A percentile compares a stretch with the other conserved stretches of the same genome.
Evolutionary conservation across 2,888 invertebrate genomes (phyloP).

Genomic region (Epiblema foenella): DNA sequence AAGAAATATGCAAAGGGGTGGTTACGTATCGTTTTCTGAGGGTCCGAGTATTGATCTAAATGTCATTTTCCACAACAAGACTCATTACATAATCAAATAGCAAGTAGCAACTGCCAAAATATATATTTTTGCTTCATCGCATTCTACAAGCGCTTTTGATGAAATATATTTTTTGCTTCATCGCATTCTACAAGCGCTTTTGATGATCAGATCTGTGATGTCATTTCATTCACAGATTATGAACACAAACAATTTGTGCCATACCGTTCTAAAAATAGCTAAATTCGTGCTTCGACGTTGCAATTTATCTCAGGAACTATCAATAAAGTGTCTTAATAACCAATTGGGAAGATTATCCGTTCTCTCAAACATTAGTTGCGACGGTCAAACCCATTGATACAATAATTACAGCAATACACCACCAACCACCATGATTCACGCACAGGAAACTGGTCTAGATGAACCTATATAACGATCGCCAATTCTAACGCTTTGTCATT

Average conservation of each 20-base stretch:
- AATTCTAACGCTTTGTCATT: constrained; percentile 18
- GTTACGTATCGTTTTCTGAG: no score
- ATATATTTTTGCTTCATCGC: no score
- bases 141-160: no score
- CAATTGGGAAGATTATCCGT: background rate
- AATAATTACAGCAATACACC: constrained; percentile 14
- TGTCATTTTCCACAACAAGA: no score
- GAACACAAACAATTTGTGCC: background rate
- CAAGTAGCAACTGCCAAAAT: no score
- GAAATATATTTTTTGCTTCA: no score
- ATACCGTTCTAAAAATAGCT: constrained; percentile 5
- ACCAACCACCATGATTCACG: background rate
- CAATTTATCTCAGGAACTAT: background rate
- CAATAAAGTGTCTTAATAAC: background rate
- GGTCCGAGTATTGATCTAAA: no score
- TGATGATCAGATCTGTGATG: background rate
- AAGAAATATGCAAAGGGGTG: no score
- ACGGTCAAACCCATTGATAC: constrained; percentile 18
- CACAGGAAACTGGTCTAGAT: constrained; percentile 7
- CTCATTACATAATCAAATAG: no score
- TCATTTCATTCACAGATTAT: background rate
- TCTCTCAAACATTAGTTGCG: background rate
- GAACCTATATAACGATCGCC: constrained; percentile 21
- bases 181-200: no score
- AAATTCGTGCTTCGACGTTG: background rate